Evolutionary conservation across 2,113 vertebrate genomes (phyloP), one percentile per base, ranked within the genome.

Genomic region (Cyprinus carpio): DNA sequence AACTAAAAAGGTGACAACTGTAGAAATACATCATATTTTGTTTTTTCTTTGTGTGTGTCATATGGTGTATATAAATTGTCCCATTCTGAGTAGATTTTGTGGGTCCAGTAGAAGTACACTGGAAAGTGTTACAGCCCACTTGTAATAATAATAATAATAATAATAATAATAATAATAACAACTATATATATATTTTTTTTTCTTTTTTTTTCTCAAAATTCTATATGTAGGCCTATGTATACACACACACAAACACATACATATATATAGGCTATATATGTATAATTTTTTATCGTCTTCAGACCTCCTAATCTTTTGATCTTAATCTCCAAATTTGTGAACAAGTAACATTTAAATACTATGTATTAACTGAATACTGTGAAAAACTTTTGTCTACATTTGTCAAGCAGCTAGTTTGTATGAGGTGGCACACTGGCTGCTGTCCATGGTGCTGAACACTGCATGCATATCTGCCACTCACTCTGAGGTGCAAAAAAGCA

Each of bases 391-490:
- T 7, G 3, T 37, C 29, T 20, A 18, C 15, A 31, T 65, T 65
- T 65, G 23, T 43, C 69, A n/a, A 16, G 69, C 71, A 74, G 20
- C 11, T 40, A 29, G 49, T 23, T 18, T 37, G n/a, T 34, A 77
- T 40, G 37, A 34, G 54, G 34, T 8, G 5, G 7, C 16, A 74
- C 46, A 8, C 58, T 84, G 88, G 89, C 31, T 25, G 82, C 92
- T 93, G 93, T 94, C 93, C 91, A 87, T 93, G 93, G 93, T 94
- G 81, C 93, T 93, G 92, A 94, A 49, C 6, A 31, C 25, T n/a
- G 20, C 20, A 18, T 15, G 40, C 20, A 10, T 20, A 25, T 62
- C 43, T 81, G 72, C 40, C 25, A 2, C 78, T 51, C 60, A 40
- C 18, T 51, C 75, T 20, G 23, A 37, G 34, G 16, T 60, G 29